Base-by-base conservation (phyloP, 1,140 invertebrate species). In the Oncopodura yosiiana region DNA sequence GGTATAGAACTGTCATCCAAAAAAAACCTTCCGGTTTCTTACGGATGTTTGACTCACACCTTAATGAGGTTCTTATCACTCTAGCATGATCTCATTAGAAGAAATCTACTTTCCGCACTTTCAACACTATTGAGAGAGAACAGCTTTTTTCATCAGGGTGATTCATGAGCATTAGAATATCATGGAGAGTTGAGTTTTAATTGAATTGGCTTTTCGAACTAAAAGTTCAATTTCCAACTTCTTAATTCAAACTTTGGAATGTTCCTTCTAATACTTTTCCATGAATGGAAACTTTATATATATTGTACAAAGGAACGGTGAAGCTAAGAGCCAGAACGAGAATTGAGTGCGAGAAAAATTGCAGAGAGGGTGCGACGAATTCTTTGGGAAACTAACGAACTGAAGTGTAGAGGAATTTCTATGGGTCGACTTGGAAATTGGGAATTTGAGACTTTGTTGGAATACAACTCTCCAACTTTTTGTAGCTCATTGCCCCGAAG, bases 11-110 rank as follows among this genome's bases (percentile, higher is more conserved):
- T n/a, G n/a, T n/a, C n/a, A n/a, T n/a, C n/a, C n/a, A n/a, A 18
- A 18, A 45, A 43, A 32, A 27, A 53, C 37, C 50, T 37, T 50
- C 50, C 50, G 49, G 51, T 51, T 55, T 24, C 38, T 49, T 12
- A 49, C 51, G 44, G n/a, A 53, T 45, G 46, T 54, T 55, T 48
- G 51, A 58, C 48, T 57, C 62, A 52, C 62, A 63, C 62, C 62
- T 63, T 63, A 63, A 63, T 63, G 62, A 63, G 58, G 54, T 59
- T 53, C 62, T 60, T 63, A 60, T 63, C 58, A 38, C 30, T 36
- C n/a, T 49, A 21, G 21, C 45, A 34, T 60, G 37, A 63, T 59
- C 61, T 61, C 55, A 61, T 58, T 58, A 60, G 38, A 34, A 26
- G 55, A 37, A 23, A 32, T 29, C 14, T 45, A 5, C 24, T 27